Base-by-base conservation (phyloP, 23 tunicate species). In the Diplosoma virens region DNA sequence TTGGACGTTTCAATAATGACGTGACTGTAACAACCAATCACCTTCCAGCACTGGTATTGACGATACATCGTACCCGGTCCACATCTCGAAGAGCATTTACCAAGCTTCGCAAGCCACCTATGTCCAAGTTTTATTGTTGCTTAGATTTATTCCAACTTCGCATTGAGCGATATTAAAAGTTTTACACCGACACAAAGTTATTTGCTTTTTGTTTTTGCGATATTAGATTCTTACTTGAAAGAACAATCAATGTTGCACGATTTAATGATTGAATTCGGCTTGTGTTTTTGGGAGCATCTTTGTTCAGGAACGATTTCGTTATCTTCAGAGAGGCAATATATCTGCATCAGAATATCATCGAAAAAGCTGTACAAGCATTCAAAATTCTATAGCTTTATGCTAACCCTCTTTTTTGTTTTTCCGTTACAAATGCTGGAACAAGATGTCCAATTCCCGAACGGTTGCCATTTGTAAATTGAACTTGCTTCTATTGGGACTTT, bases 341-440 rank as follows among this genome's bases (percentile, higher is more conserved):
- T 46, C 94, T 87, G 53, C 17, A 55, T 17, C 6, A 14, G 24
- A 56, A 4, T 14, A 56, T 14, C 35, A n/a, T n/a, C n/a, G n/a
- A n/a, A n/a, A n/a, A n/a, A n/a, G n/a, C n/a, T n/a, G n/a, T n/a
- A n/a, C n/a, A n/a, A n/a, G n/a, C n/a, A n/a, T n/a, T n/a, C n/a
- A n/a, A n/a, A n/a, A n/a, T n/a, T n/a, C n/a, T n/a, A 16, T 45
- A 9, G 16, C 52, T 45, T 45, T 45, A 9, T 11, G 3, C 25
- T 37, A 11, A 89, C 96, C 81, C 82, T 82, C 59, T 79, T 71
- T 33, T 78, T 73, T 25, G 59, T 82, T 37, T 58, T 77, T 25
- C 96, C 96, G 47, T 78, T 79, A 46, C 96, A 89, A 37, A 77
- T 31, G 16, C 72, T 24, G 50, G 84, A 82, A 59, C 96, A 89